Conservation (phyloP, 2,797 vertebrate genomes). For the Holocentrus rufus region DNA sequence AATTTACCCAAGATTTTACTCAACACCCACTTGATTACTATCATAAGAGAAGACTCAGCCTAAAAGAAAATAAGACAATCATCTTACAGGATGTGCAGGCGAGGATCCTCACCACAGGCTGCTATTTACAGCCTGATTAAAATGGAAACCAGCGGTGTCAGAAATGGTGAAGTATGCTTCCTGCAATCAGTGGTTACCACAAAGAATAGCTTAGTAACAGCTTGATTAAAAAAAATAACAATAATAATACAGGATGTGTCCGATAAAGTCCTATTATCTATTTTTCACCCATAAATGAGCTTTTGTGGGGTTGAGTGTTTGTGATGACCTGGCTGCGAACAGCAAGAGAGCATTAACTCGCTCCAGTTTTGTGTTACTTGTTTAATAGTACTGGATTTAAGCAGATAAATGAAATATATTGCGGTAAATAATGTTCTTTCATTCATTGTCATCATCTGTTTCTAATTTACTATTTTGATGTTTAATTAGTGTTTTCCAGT, state of each 20-base stretch:
- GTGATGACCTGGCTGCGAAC: no score
- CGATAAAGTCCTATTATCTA: slow-evolving; percentile 6
- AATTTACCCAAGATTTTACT: slow-evolving; percentile 26
- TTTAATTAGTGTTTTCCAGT: no score
- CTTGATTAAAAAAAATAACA: slow-evolving; percentile 10
- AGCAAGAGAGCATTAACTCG: no score
- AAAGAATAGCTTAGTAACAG: slow-evolving; percentile 9
- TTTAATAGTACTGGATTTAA: no score
- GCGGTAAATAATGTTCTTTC: not conserved
- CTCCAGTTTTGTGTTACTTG: not conserved
- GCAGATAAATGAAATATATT: not conserved
- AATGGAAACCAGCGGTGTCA: slow-evolving; percentile 49
- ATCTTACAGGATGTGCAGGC: slow-evolving; percentile 56
- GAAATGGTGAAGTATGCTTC: slow-evolving; percentile 40
- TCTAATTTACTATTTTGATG: no score
- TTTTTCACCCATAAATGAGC: slow-evolving; percentile 8
- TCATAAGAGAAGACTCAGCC: not conserved
- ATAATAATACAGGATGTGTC: not conserved
- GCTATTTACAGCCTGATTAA: slow-evolving; percentile 57
- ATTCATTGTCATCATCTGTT: no score
- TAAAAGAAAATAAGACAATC: slow-evolving; percentile 20
- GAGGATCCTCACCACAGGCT: slow-evolving; percentile 52
- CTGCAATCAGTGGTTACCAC: slow-evolving; percentile 39
- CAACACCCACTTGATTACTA: slow-evolving; percentile 39
- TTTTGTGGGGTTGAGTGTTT: not conserved